These are phyloP conservation scores for Drosophila phalerata DNA, from an alignment of 2,888 invertebrate genomes.

Conservation along the genomic window DNA sequence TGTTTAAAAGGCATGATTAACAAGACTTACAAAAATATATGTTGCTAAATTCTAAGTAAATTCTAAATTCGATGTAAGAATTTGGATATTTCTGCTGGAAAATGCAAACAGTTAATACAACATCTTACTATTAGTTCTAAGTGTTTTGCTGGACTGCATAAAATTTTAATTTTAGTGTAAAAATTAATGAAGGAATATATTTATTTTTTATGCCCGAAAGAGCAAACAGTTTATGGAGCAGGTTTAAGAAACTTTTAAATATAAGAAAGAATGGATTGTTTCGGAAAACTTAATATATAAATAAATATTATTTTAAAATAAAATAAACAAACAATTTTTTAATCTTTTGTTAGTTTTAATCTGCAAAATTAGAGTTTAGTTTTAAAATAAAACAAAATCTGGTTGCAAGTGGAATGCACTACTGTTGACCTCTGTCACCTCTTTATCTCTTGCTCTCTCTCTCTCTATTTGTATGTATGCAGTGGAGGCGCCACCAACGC, in stretches of 20 bases:
- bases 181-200: too few relatives aligned
- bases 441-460: constrained; percentile 4
- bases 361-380: too few relatives aligned
- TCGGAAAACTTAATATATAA: too few relatives aligned
- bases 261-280: too few relatives aligned
- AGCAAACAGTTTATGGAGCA: too few relatives aligned
- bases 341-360: background rate
- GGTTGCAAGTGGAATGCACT: background rate
- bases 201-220: too few relatives aligned
- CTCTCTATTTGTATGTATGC: constrained; percentile 9
- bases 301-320: too few relatives aligned
- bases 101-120: background rate
- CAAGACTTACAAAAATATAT: background rate
- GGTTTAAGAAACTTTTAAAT: too few relatives aligned
- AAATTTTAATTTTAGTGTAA: too few relatives aligned
- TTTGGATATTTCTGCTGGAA: background rate
- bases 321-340: background rate
- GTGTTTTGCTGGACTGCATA: too few relatives aligned
- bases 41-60: background rate
- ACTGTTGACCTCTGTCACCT: constrained; percentile 2
- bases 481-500: constrained; percentile 51
- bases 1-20: background rate
- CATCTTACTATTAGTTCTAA: background rate
- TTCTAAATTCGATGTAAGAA: background rate
- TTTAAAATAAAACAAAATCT: background rate